phyloP scores from a whole-genome alignment of 1,140 invertebrate species.

The Drosophila bipectinata region DNA sequence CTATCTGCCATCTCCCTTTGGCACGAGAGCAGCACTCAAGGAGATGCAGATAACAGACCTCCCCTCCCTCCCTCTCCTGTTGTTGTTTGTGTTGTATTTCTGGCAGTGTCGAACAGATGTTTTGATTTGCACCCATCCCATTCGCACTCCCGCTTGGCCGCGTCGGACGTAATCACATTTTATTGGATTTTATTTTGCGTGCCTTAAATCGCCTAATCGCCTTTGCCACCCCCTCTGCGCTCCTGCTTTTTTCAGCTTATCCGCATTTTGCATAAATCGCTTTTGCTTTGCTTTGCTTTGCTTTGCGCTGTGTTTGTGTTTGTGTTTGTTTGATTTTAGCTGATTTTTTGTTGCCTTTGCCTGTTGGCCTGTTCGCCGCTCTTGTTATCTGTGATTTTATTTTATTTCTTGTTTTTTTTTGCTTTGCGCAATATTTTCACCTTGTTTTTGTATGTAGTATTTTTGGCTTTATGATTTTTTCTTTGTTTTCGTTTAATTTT shows the following conservation, averaged over 20 bases:
- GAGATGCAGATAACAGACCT: background rate
- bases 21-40: slow-evolving; percentile 55
- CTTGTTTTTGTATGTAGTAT: slow-evolving; percentile 50
- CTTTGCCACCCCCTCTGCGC: slow-evolving; percentile 3
- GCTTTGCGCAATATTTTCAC: slow-evolving; percentile 62
- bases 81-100: background rate
- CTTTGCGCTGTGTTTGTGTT: slow-evolving; percentile 31
- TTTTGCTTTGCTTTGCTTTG: slow-evolving; percentile 43
- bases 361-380: slow-evolving; percentile 4
- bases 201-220: slow-evolving; percentile 72
- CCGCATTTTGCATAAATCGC: slow-evolving; percentile 62
- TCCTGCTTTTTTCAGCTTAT: slow-evolving; percentile 13
- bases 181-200: slow-evolving; percentile 74
- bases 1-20: slow-evolving; percentile 17
- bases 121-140: slow-evolving; percentile 39
- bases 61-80: background rate
- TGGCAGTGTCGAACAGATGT: slow-evolving; percentile 72
- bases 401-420: slow-evolving; percentile 13
- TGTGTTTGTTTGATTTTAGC: slow-evolving; percentile 45
- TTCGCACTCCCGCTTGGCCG: background rate
- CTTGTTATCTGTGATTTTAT: slow-evolving; percentile 36
- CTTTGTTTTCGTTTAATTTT: slow-evolving; percentile 46
- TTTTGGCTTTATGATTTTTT: slow-evolving; percentile 44
- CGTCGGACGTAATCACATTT: slow-evolving; percentile 53
- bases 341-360: slow-evolving; percentile 14